These are phyloP conservation scores for Phortica okadai DNA, from an alignment of 2,888 invertebrate genomes.

Conservation along the genomic window DNA sequence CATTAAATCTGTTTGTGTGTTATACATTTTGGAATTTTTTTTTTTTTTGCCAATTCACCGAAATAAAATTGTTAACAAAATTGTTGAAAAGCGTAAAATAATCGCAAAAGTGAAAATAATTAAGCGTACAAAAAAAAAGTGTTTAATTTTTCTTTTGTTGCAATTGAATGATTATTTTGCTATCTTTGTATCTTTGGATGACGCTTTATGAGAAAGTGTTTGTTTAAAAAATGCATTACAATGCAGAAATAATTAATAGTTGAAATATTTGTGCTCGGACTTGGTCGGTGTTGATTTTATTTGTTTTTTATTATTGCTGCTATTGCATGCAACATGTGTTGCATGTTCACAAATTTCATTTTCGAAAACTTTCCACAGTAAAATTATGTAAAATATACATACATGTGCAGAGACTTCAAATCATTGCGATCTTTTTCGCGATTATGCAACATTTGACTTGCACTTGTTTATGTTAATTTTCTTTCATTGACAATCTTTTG, in stretches of 20 bases:
- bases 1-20: background rate
- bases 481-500: conserved; percentile 24
- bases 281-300: conserved; percentile 20
- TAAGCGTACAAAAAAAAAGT: background rate
- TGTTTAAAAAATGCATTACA: conserved; percentile 59
- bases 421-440: conserved; percentile 50
- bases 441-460: conserved; percentile 6
- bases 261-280: conserved; percentile 39
- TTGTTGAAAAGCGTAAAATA: background rate
- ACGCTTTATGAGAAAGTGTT: conserved; percentile 56
- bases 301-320: conserved; percentile 25
- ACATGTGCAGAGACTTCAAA: conserved; percentile 29
- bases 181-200: background rate
- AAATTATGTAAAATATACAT: conserved; percentile 61
- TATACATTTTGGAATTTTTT: background rate
- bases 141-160: conserved; percentile 9
- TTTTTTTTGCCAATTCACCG: conserved; percentile 3
- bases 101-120: background rate
- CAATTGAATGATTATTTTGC: conserved; percentile 23
- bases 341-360: conserved; percentile 52
- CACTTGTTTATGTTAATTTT: conserved; percentile 33
- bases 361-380: conserved; percentile 66
- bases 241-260: conserved; percentile 55
- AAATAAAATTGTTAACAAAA: conserved; percentile 18
- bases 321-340: conserved; percentile 47